Conservation (phyloP, 2,797 vertebrate species). For the Discoglossus pictus region DNA sequence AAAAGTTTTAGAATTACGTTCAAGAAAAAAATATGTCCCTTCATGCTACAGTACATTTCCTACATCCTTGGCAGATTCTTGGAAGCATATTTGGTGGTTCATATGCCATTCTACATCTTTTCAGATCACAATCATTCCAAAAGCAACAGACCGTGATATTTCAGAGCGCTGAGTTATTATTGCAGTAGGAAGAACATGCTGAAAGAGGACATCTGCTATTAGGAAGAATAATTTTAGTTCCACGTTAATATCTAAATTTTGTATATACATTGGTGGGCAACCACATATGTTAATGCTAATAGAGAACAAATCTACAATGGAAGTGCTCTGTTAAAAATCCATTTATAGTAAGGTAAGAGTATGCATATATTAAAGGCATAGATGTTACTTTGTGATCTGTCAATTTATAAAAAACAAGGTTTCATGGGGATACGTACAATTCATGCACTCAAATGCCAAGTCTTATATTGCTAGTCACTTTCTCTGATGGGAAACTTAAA, state of each 20-base stretch:
- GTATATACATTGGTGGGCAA: slow-evolving; percentile 48
- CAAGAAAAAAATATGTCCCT: slow-evolving; percentile 45
- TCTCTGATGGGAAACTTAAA: too few relatives aligned
- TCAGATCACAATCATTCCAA: slow-evolving; percentile 50
- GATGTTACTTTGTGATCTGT: not conserved
- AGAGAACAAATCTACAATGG: slow-evolving; percentile 36
- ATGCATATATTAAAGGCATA: slow-evolving; percentile 12
- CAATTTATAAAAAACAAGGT: not conserved
- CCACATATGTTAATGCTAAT: slow-evolving; percentile 51
- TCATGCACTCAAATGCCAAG: too few relatives aligned
- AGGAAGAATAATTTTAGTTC: slow-evolving; percentile 49
- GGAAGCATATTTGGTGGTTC: slow-evolving; percentile 51
- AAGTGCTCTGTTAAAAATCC: slow-evolving; percentile 18
- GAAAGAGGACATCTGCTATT: slow-evolving; percentile 53
- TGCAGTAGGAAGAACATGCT: slow-evolving; percentile 51
- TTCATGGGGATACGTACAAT: too few relatives aligned
- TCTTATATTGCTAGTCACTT: too few relatives aligned
- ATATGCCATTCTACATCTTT: slow-evolving; percentile 51
- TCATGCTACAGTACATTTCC: slow-evolving; percentile 44
- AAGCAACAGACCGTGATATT: slow-evolving; percentile 53
- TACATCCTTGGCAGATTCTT: slow-evolving; percentile 50
- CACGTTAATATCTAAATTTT: slow-evolving; percentile 43
- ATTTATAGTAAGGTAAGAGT: slow-evolving; percentile 26
- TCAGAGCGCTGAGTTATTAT: slow-evolving; percentile 50
- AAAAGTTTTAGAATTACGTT: slow-evolving; percentile 41